Evolutionary conservation across 2,888 invertebrate genomes (phyloP), one percentile per base, ranked within the genome.

Genomic region (Amphipoea oculea): DNA sequence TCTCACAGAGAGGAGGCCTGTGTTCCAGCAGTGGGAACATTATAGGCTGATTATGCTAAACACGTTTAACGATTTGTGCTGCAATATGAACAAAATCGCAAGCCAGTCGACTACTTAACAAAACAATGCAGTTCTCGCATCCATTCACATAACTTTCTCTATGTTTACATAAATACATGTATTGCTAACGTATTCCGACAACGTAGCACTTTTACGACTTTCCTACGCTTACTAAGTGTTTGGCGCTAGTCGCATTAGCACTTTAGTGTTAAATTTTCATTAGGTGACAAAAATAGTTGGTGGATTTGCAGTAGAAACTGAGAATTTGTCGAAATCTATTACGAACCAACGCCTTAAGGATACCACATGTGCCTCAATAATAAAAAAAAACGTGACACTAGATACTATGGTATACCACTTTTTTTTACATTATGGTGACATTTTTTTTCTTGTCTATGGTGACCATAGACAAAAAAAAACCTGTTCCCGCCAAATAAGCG

Each of bases 131-230:
- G 2, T 40, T 3, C 51, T 54, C 63, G 11, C 14, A 65, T 60
- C 11, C n/a, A 71, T 72, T 72, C 81, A 79, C 81, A 71, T 81
- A 12, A 79, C 79, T 79, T 79, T 79, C 79, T 45, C 81, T 0
- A 5, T 29, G 63, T 79, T 71, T 81, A 81, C 62, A 72, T 81
- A 70, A 20, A 71, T 79, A 48, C 72, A 72, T 48, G n/a, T 40
- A 65, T 71, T n/a, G 20, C 51, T 79, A 20, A 78, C 9, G 14
- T 45, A 79, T 81, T 81, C 79, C 9, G 17, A 40, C 12, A 54
- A 36, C 54, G 65, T 72, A 23, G 23, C 12, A 40, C 51, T 45
- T 81, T 79, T 54, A 79, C 12, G 23, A 54, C 54, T 80, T 63
- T 80, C 45, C 12, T 62, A 4, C 2, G 62, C 12, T 71, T 70